Base-by-base conservation (phyloP, 2,888 invertebrate genomes). In the Drosophila anomalata region DNA sequence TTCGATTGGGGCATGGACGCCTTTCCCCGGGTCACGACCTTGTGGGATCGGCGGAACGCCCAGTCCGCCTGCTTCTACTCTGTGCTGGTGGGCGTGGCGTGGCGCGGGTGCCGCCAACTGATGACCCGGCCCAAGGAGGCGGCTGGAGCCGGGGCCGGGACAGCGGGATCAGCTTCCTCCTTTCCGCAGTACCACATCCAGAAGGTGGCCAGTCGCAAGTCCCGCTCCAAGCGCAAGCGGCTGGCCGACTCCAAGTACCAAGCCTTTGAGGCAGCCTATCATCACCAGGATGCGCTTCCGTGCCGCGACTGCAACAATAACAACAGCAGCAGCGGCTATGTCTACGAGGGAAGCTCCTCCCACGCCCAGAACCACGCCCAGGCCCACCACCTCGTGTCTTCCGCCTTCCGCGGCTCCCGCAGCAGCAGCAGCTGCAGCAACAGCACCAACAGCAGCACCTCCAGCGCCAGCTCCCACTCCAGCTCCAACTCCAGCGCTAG, bases 1-100 rank as follows among this genome's bases (percentile, higher is more conserved):
- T 99, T 98, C 92, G 99, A 99, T 92, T 99, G 99, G 99, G 98
- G 98, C 26, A 99, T 99, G 99, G 98, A 98, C 85, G 96, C 99
- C 1, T 95, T 99, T 87, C 97, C 98, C 8, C 94, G 97, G 70
- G 94, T 99, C 79, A 95, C 95, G 51, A 94, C 95, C 29, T 81
- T 97, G 17, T 93, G 94, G 84, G 99, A 99, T 91, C 93, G 93
- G 5, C 94, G 99, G 75, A 97, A 97, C 91, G 90, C 96, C 60
- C 93, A 95, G 72, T 95, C 97, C 3, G 89, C 95, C 22, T 92
- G 94, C 68, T 96, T 98, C 90, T 99, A 98, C 92, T 92, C 93
- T 89, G 92, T 91, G 87, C 91, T 92, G 22, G 63, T 80, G 24
- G 76, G 79, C 48, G 84, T 89, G 20, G 78, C 89, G 39, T 90